Evolutionary conservation across 2,888 invertebrate genomes (phyloP).

Genomic region (Nipponacmea schrenckii): DNA sequence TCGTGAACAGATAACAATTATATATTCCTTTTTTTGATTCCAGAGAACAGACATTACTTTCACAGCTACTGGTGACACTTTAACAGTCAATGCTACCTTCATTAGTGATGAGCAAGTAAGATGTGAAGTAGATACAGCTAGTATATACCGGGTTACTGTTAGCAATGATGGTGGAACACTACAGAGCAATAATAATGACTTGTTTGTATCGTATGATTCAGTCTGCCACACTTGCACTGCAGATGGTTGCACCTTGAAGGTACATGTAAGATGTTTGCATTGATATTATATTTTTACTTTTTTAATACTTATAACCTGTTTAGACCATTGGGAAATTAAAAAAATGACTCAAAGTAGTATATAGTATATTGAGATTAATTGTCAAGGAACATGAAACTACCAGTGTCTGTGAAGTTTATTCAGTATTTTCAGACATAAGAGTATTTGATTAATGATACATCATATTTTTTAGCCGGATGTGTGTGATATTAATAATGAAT

Average conservation of each 20-base stretch:
- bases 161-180: conserved; percentile 40
- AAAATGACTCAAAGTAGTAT: too few relatives aligned
- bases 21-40: background rate
- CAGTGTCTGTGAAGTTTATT: too few relatives aligned
- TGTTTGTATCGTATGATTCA: conserved; percentile 40
- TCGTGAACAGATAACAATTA: too few relatives aligned
- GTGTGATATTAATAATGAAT: conserved; percentile 43
- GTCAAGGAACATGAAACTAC: too few relatives aligned
- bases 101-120: conserved; percentile 42
- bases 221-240: conserved; percentile 41
- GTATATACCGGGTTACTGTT: conserved; percentile 39
- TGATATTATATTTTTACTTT: too few relatives aligned
- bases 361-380: too few relatives aligned
- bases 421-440: too few relatives aligned
- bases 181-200: conserved; percentile 32
- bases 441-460: too few relatives aligned
- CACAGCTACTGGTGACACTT: conserved; percentile 10
- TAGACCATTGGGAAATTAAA: too few relatives aligned
- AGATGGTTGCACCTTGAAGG: conserved; percentile 31
- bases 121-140: conserved; percentile 39
- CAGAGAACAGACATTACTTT: background rate
- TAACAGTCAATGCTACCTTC: conserved; percentile 35
- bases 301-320: too few relatives aligned
- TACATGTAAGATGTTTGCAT: conserved; percentile 15
- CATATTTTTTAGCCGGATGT: conserved; percentile 46